phyloP scores from a whole-genome alignment of 2,888 invertebrate genomes.

The Pseudeuparius sepicola region DNA sequence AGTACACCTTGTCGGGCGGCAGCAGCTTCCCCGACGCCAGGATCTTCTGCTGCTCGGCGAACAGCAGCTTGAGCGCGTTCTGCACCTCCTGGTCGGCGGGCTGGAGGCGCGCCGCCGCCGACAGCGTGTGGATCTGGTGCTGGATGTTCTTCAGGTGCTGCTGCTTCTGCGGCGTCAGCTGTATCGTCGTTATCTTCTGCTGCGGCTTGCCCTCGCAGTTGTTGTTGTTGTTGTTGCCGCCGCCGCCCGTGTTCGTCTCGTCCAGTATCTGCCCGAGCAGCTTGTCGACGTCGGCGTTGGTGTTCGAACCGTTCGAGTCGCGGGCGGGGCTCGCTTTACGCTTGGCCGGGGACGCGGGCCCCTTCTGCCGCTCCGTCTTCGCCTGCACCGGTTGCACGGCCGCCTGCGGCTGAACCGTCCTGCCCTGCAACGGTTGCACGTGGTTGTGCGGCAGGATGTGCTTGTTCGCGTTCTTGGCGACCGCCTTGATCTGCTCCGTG shows the following conservation, averaged over 20 bases:
- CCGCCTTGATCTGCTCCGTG: slow-evolving; percentile 24
- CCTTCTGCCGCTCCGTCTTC: slow-evolving; percentile 22
- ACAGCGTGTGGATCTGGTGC: slow-evolving; percentile 57
- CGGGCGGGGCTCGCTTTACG: slow-evolving; percentile 26
- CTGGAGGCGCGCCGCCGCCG: slow-evolving; percentile 45
- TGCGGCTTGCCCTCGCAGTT: slow-evolving; percentile 16
- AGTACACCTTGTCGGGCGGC: slow-evolving; percentile 44
- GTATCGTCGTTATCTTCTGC: slow-evolving; percentile 61
- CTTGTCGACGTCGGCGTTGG: slow-evolving; percentile 35
- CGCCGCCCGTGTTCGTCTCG: slow-evolving; percentile 27
- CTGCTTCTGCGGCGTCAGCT: slow-evolving; percentile 63
- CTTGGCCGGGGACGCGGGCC: slow-evolving; percentile 23
- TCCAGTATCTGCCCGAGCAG: slow-evolving; percentile 36
- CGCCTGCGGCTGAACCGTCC: slow-evolving; percentile 27
- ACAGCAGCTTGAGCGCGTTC: slow-evolving; percentile 39
- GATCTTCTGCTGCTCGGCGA: slow-evolving; percentile 61
- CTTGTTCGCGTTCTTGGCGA: slow-evolving; percentile 25
- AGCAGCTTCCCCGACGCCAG: slow-evolving; percentile 60
- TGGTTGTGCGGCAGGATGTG: slow-evolving; percentile 30
- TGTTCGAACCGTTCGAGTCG: slow-evolving; percentile 25
- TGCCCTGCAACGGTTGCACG: slow-evolving; percentile 27
- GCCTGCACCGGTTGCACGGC: slow-evolving; percentile 31
- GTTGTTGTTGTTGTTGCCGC: not conserved
- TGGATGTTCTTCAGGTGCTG: slow-evolving; percentile 52
- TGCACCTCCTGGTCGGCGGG: slow-evolving; percentile 36